Evolutionary conservation across 2,888 invertebrate species (phyloP), one percentile per base, ranked within the genome.

Genomic region (Calliopum simillimum): DNA sequence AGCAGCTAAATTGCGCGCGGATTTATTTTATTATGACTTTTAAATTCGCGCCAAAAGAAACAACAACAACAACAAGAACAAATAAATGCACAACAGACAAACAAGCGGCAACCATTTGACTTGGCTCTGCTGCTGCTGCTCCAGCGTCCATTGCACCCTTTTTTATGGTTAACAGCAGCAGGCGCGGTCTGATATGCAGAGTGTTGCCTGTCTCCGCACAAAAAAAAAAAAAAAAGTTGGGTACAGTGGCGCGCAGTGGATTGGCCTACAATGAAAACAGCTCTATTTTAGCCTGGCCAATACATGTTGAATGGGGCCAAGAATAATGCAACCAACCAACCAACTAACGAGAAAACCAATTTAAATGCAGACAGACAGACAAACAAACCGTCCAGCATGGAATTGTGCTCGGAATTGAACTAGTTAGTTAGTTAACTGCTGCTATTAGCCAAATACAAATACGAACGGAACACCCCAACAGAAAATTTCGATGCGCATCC

Each of bases 381-480:
- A 33, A 33, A 33, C 41, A 51, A 51, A 41, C n/a, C 12, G 16
- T 25, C 16, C 51, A n/a, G 51, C 33, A 16, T 43, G 51, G 21
- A 16, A 21, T 66, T 58, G 25, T 49, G 49, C 25, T 23, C 58
- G 33, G 56, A 58, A 66, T 44, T 47, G 66, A 58, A 66, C 56
- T 66, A 66, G 66, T 56, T 66, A 58, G 56, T 46, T 66, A 66
- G 66, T 56, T 66, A 66, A 58, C 19, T 46, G 66, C 19, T 46
- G 66, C 58, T 66, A 66, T 66, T 66, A 66, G 66, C 58, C 66
- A 58, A n/a, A 66, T 46, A 66, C 58, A 66, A 56, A 58, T 46
- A 12, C 66, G 6, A 46, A 25, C 46, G 23, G 4, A 21, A 13
- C 53, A 53, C 51, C 6, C 1, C 51, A n/a, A n/a, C n/a, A n/a